phyloP scores from a whole-genome alignment of 2,113 vertebrate species.

The Clupea harengus region DNA sequence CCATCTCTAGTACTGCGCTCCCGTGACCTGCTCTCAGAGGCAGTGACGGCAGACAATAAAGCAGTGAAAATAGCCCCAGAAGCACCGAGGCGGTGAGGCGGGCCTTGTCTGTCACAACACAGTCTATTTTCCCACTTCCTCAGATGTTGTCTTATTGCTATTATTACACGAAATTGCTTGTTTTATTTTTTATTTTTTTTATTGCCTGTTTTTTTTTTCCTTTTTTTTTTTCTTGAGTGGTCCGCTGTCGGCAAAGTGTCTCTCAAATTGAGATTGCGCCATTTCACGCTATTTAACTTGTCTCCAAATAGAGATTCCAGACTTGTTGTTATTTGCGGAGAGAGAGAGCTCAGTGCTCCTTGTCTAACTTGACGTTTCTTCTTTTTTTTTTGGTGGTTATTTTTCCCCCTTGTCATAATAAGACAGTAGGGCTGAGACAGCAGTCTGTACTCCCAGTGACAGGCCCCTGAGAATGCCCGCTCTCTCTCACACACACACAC shows the following conservation, averaged over 20 bases:
- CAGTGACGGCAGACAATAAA: background rate
- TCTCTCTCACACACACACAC: background rate
- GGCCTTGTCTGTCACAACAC: background rate
- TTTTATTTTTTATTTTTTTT: background rate
- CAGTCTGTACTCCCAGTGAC: constrained; percentile 23
- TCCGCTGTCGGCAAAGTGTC: background rate
- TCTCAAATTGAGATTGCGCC: constrained; percentile 2
- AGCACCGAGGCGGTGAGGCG: background rate
- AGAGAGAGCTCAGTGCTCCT: background rate
- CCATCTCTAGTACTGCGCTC: background rate
- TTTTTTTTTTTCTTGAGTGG: background rate
- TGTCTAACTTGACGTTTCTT: background rate
- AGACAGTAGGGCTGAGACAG: background rate
- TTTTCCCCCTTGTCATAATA: background rate
- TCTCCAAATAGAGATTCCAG: constrained; percentile 12
- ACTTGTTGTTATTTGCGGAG: constrained; percentile 2
- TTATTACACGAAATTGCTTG: constrained; percentile 1
- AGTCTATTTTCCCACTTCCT: constrained; percentile 3
- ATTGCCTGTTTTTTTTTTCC: background rate
- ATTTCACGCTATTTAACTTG: constrained; percentile 14
- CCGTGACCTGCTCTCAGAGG: background rate
- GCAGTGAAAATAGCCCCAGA: background rate
- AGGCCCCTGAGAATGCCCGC: background rate
- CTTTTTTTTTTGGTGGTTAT: background rate
- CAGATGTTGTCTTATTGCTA: constrained; percentile 9